phyloP scores from a whole-genome alignment of 2,113 vertebrate genomes.

The Gulo gulo region DNA sequence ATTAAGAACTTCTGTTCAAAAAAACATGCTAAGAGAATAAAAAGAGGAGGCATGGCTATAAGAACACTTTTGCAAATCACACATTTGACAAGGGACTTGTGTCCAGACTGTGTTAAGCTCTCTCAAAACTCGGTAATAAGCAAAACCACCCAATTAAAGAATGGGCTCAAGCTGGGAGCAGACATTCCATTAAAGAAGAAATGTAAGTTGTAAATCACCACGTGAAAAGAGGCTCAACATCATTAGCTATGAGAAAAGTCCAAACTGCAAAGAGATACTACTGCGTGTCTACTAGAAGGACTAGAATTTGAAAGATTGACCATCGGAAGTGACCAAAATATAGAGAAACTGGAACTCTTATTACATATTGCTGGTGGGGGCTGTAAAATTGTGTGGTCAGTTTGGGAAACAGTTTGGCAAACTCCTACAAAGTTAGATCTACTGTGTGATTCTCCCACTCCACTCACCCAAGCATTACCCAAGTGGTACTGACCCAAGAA shows the following conservation, averaged over 20 bases:
- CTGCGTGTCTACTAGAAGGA: not conserved
- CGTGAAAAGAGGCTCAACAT: not conserved
- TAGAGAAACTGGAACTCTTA: not conserved
- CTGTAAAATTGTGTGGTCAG: not conserved
- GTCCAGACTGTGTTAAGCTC: not conserved
- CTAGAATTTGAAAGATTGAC: not conserved
- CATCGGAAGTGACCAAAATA: not conserved
- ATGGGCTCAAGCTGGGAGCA: not conserved
- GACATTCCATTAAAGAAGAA: not conserved
- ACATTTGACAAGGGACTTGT: not conserved
- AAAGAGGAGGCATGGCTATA: not conserved
- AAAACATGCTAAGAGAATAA: not conserved
- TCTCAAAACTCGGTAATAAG: not conserved
- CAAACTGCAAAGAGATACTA: not conserved
- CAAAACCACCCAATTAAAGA: not conserved
- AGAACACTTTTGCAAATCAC: not conserved
- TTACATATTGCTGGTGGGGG: not conserved
- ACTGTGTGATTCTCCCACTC: not conserved
- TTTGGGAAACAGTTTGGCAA: not conserved
- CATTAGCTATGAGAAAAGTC: not conserved
- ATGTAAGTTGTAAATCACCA: not conserved
- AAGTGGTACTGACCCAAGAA: not conserved
- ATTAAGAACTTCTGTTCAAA: not conserved
- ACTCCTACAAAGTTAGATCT: not conserved
- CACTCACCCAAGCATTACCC: not conserved